Evolutionary conservation across 30 jellyfish, hydroid and myxozoan species (phyloP).

Genomic region (Calvadosia cruxmelitensis): DNA sequence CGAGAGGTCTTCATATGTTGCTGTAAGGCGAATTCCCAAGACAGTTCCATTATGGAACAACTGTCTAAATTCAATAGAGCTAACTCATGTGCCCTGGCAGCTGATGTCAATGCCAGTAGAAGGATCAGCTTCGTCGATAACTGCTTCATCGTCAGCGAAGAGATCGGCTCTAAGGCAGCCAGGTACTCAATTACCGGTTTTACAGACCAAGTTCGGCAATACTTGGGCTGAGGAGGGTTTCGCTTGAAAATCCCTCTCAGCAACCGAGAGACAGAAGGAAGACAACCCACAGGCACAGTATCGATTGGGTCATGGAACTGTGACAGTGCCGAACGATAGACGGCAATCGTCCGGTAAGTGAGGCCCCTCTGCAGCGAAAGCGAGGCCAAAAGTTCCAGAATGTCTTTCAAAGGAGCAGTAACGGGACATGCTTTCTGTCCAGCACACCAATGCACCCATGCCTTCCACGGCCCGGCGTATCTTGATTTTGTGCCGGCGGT

Average conservation of each 20-base stretch:
- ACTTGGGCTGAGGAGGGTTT: neutral
- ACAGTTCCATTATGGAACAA: neutral
- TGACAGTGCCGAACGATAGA: neutral
- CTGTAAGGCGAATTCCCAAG: neutral
- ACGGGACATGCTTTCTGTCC: neutral
- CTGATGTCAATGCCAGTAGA: neutral
- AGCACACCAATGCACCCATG: neutral
- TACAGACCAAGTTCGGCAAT: neutral
- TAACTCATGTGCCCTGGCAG: neutral
- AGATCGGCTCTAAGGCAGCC: neutral
- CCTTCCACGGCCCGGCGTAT: conserved; percentile 3
- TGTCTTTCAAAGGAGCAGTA: neutral
- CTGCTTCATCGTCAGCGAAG: neutral
- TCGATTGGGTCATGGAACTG: neutral
- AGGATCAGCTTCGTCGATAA: neutral
- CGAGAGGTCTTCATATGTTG: neutral
- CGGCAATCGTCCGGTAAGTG: neutral
- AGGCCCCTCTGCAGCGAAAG: neutral
- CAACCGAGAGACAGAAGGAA: neutral
- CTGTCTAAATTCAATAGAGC: neutral
- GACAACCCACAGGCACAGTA: neutral
- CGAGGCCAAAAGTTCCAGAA: neutral
- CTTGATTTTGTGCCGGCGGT: neutral
- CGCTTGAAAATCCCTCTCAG: neutral
- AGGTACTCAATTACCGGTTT: neutral